Evolutionary conservation across 2,888 invertebrate genomes (phyloP).

Genomic region (Hypsopygia costalis): DNA sequence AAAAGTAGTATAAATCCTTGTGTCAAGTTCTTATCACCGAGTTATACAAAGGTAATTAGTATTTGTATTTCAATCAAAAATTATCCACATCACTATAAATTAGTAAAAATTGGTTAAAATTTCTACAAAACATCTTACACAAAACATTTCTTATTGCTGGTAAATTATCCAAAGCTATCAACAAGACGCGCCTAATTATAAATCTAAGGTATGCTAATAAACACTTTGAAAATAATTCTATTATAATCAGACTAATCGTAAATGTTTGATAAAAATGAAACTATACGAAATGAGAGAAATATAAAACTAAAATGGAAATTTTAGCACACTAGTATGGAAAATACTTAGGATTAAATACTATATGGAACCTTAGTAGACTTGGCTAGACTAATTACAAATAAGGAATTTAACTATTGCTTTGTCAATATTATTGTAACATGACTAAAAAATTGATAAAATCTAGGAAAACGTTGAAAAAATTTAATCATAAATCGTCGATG

Average conservation of each 20-base stretch:
- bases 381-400: not conserved
- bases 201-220: constrained; percentile 12
- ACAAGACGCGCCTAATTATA: constrained; percentile 11
- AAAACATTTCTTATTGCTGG: constrained; percentile 7
- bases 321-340: not conserved
- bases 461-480: no score
- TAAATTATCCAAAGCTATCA: constrained; percentile 10
- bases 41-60: not conserved
- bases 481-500: not conserved
- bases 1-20: no score
- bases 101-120: not conserved
- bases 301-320: not conserved
- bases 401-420: not conserved
- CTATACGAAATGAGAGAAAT: not conserved
- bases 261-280: not conserved
- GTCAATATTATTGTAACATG: not conserved
- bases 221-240: not conserved
- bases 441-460: no score
- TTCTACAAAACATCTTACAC: constrained; percentile 9
- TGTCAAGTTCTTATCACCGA: not conserved
- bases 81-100: not conserved
- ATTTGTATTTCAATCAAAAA: not conserved
- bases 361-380: no score
- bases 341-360: not conserved
- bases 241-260: not conserved